Evolutionary conservation across 2,113 vertebrate species (phyloP).

Genomic region (Oryzias woworae): DNA sequence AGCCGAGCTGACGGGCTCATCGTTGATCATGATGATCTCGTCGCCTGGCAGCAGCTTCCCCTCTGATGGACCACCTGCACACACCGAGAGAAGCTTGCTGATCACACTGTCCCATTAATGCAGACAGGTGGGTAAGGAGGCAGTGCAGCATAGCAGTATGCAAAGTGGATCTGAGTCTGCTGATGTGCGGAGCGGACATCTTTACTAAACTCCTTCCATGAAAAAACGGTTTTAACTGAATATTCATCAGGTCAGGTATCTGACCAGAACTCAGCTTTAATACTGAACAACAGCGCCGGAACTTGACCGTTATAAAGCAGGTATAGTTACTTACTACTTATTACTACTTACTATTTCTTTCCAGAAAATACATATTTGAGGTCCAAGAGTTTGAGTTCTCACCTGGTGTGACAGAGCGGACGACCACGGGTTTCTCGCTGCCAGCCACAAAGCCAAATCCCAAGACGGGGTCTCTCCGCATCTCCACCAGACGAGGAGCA

Average conservation of each 20-base stretch:
- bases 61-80: constrained; percentile 92
- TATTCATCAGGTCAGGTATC: constrained; percentile 47
- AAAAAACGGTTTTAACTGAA: constrained; percentile 19
- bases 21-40: constrained; percentile 98
- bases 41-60: constrained; percentile 94
- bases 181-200: neutral
- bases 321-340: too few relatives aligned
- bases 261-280: constrained; percentile 29
- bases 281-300: neutral
- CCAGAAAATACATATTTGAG: neutral
- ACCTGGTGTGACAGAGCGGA: constrained; percentile 97
- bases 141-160: neutral
- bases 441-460: constrained; percentile 97
- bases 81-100: constrained; percentile 6
- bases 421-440: constrained; percentile 96
- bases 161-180: neutral
- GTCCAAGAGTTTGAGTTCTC: neutral
- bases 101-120: neutral
- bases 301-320: too few relatives aligned
- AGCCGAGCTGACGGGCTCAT: constrained; percentile 90
- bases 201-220: neutral
- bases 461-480: constrained; percentile 93
- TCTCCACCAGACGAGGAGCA: constrained; percentile 89
- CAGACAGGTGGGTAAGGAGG: neutral
- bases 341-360: neutral